These are phyloP conservation scores for Drosophila tripunctata DNA, from an alignment of 2,888 invertebrate species.

Conservation along the genomic window DNA sequence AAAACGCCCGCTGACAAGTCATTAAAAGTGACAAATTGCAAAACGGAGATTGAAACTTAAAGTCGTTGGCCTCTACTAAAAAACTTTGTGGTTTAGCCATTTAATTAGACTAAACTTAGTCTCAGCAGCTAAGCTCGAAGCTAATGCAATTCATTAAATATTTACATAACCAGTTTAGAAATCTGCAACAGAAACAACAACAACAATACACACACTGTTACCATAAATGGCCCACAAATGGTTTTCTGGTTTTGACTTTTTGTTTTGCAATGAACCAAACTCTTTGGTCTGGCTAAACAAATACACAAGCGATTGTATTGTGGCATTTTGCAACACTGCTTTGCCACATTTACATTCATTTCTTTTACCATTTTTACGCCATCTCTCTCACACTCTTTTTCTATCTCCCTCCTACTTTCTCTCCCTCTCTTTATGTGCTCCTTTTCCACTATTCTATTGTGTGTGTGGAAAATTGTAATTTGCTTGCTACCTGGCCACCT, in stretches of 20 bases:
- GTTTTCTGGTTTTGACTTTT: slow-evolving; percentile 31
- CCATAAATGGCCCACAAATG: slow-evolving; percentile 26
- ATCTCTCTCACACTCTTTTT: no score
- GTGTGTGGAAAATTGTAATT: slow-evolving; percentile 7
- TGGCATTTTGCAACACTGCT: background rate
- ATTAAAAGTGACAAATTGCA: slow-evolving; percentile 76
- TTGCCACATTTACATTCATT: slow-evolving; percentile 8
- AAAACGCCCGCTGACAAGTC: slow-evolving; percentile 74
- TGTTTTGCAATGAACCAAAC: slow-evolving; percentile 34
- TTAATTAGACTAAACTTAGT: slow-evolving; percentile 72
- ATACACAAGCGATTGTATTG: background rate
- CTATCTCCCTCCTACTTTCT: slow-evolving; percentile 7
- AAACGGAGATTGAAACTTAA: slow-evolving; percentile 53
- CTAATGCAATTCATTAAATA: slow-evolving; percentile 76
- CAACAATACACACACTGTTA: background rate
- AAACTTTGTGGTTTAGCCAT: slow-evolving; percentile 61
- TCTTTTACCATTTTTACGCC: slow-evolving; percentile 15
- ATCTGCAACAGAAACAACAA: slow-evolving; percentile 9
- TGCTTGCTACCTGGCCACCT: slow-evolving; percentile 14
- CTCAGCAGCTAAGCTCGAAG: slow-evolving; percentile 21
- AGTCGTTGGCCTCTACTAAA: slow-evolving; percentile 34
- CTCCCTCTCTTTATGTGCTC: no score
- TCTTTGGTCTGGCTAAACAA: slow-evolving; percentile 8
- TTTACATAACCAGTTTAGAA: slow-evolving; percentile 52
- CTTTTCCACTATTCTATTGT: background rate